A percentile compares a stretch with the other conserved stretches of the same genome.
Conservation (phyloP, 2,888 invertebrate genomes). For the Cistogaster globosa region DNA sequence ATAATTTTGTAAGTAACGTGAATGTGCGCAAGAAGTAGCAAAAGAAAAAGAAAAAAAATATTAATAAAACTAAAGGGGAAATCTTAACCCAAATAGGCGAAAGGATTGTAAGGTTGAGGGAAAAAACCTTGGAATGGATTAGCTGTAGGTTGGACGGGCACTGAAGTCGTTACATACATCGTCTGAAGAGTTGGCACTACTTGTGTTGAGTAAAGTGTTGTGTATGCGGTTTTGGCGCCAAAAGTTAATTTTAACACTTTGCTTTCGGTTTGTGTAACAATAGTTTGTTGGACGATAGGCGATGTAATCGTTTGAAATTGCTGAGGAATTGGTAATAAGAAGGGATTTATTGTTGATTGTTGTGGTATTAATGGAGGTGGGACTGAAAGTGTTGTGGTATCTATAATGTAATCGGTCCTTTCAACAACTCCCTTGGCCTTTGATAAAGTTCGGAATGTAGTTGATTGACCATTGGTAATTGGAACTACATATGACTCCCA, state of each 20-base stretch:
- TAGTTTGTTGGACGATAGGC: constrained; percentile 90
- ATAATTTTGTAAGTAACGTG: no score
- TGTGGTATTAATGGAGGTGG: constrained; percentile 51
- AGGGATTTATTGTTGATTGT: constrained; percentile 77
- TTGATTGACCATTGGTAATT: constrained; percentile 89
- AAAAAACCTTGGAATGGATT: constrained; percentile 89
- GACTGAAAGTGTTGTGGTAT: constrained; percentile 85
- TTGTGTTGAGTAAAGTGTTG: constrained; percentile 92
- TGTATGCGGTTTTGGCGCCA: constrained; percentile 94
- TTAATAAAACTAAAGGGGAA: neutral
- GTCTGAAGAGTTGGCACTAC: constrained; percentile 92
- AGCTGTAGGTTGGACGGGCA: constrained; percentile 88
- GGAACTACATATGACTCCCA: constrained; percentile 93
- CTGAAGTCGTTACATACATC: constrained; percentile 91
- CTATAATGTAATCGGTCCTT: constrained; percentile 90
- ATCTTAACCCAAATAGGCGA: constrained; percentile 88
- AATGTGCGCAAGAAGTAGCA: no score
- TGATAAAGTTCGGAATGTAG: constrained; percentile 90
- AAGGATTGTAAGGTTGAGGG: constrained; percentile 90
- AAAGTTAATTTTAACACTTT: constrained; percentile 93
- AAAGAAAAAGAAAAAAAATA: no score
- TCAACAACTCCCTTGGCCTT: constrained; percentile 91
- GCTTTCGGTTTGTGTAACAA: constrained; percentile 91
- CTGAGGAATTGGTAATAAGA: constrained; percentile 85
- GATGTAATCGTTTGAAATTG: constrained; percentile 91